Evolutionary conservation across 1,140 invertebrate genomes (phyloP), one percentile per base, ranked within the genome.

Genomic region (Oedothorax gibbosus): DNA sequence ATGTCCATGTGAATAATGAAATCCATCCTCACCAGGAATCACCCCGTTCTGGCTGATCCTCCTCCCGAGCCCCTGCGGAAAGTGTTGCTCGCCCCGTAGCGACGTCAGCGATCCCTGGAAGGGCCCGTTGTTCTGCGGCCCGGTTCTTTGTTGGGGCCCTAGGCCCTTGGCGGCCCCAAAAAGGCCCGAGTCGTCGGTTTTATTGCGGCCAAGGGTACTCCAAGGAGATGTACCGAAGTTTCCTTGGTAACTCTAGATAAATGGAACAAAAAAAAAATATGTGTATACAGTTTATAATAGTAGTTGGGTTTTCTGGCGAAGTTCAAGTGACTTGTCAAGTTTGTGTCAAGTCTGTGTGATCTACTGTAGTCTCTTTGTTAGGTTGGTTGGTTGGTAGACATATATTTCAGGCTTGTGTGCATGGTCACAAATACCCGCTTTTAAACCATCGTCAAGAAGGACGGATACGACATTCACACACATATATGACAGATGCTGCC

Each of bases 31-130:
- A 0, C 49, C 69, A 15, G 78, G n/a, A 0, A 84, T 72, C 62
- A 84, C 64, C n/a, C 81, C 81, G 11, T 84, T 84, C 21, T 84
- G 81, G 35, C 81, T 84, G 50, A 76, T 76, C 7, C 81, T 50
- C 69, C 81, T 75, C 14, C 18, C 56, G 8, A 75, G 57, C 6
- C 53, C 72, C 2, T 71, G 81, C 35, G 35, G 35, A 5, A 35
- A 35, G n/a, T 68, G 68, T 35, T 84, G 81, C 12, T 84, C 81
- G 12, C 72, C 57, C 62, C 72, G 53, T 12, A 76, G 60, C 8
- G 81, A 84, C 14, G 80, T 82, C 0, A 82, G 56, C 11, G 80
- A 82, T 7, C 68, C 80, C 15, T 82, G 80, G 50, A 82, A 82
- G 8, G 60, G 35, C 0, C 73, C 73, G 0, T 15, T 21, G 10